Evolutionary conservation across 1,140 invertebrate genomes (phyloP), one percentile per base, ranked within the genome.

Genomic region (Leptonema lineaticorne): DNA sequence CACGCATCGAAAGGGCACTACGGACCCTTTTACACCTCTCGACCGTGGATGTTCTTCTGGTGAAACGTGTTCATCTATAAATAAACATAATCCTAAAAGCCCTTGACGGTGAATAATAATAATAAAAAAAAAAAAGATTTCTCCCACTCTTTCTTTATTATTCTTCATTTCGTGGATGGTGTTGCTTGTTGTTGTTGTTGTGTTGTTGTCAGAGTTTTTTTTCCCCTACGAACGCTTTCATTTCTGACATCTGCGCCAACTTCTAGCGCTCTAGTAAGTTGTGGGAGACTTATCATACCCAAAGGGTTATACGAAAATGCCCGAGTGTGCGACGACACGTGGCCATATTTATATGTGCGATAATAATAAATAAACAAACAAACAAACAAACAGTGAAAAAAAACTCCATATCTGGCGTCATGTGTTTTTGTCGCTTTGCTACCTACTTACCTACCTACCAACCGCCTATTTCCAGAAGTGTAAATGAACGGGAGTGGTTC

Each of bases 11-110:
- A 41, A 37, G 26, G 45, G 26, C 58, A n/a, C n/a, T n/a, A n/a
- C 62, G 26, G 28, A n/a, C 53, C 63, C 68, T 65, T 69, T 67
- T 9, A 29, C 24, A 73, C 56, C 71, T 73, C 50, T 27, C 57
- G 41, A 3, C 18, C 14, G 14, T 11, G 29, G 16, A 64, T 73
- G 68, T 18, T 59, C 27, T 41, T 69, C 71, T 73, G 68, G 68
- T 69, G 50, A 27, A 60, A 33, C 68, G 68, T 69, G 71, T 73
- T 73, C 71, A 73, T 73, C 71, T 73, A 73, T 73, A 73, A 73
- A 73, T 73, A 73, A 73, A 73, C 68, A 73, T 73, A 73, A 73
- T 73, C 59, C 65, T 37, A 67, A 71, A 72, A 69, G 71, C 68
- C 71, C 68, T 73, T 68, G 18, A 1, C 27, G 41, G 28, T 8